These are phyloP conservation scores for Latrodectus geometricus DNA, from an alignment of 1,140 invertebrate species.

Conservation along the genomic window DNA sequence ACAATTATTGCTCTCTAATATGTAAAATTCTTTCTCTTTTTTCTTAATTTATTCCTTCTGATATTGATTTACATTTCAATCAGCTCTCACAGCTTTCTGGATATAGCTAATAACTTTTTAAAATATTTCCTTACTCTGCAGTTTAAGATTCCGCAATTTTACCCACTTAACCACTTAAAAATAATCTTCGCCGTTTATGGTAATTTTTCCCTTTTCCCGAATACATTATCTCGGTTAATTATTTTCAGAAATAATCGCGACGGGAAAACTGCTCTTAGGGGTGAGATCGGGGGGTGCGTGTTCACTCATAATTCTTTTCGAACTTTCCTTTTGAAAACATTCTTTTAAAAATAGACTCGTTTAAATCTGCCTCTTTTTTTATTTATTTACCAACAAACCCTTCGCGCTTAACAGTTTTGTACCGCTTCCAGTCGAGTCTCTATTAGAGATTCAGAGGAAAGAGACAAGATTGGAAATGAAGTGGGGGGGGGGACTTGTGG, in stretches of 20 bases:
- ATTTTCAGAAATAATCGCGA: constrained; percentile 47
- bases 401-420: background rate
- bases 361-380: background rate
- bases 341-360: background rate
- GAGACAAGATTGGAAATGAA: background rate
- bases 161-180: constrained; percentile 53
- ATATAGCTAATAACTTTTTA: too few species aligned
- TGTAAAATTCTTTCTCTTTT: too few species aligned
- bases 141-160: constrained; percentile 44
- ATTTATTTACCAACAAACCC: background rate
- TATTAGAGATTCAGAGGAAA: background rate
- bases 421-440: background rate
- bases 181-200: constrained; percentile 58
- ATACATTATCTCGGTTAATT: constrained; percentile 57
- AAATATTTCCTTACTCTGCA: background rate
- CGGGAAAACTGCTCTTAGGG: background rate
- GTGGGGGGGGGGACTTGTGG: background rate
- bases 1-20: too few species aligned
- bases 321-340: background rate
- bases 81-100: too few species aligned
- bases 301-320: background rate
- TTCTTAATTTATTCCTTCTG: too few species aligned
- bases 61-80: too few species aligned
- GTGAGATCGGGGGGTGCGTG: background rate
- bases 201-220: constrained; percentile 33